Evolutionary conservation across 1,140 invertebrate genomes (phyloP).

Genomic region (Belonocnema kinseyi): DNA sequence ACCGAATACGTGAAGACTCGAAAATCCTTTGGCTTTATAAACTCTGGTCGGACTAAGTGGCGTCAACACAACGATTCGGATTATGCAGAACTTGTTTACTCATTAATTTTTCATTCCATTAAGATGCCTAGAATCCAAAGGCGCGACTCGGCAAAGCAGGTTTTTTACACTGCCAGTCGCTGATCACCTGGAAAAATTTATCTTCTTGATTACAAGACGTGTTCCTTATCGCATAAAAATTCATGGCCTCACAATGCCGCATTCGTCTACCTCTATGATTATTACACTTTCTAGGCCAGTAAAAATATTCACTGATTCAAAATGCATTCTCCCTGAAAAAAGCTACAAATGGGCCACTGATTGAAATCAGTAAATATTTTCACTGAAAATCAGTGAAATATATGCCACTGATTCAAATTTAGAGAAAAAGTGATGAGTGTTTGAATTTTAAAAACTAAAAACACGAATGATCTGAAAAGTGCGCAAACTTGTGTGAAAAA

Average conservation of each 20-base stretch:
- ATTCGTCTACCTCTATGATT: neutral
- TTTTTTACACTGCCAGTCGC: constrained; percentile 42
- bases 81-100: constrained; percentile 65
- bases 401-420: no score
- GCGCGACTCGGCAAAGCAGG: constrained; percentile 47
- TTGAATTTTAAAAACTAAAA: no score
- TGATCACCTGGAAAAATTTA: constrained; percentile 37
- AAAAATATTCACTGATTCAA: no score
- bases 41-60: neutral
- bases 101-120: constrained; percentile 47
- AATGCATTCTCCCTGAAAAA: no score
- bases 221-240: neutral
- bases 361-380: no score
- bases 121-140: constrained; percentile 38
- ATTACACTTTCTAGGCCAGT: no score
- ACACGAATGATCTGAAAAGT: no score
- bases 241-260: neutral
- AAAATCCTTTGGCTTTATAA: constrained; percentile 59
- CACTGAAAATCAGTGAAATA: no score
- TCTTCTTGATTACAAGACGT: constrained; percentile 4
- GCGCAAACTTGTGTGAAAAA: no score
- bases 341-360: no score
- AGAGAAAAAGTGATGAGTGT: no score
- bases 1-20: neutral
- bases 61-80: constrained; percentile 33